Conservation (phyloP, 2,888 invertebrate species). For the Quadroppia sp. region DNA sequence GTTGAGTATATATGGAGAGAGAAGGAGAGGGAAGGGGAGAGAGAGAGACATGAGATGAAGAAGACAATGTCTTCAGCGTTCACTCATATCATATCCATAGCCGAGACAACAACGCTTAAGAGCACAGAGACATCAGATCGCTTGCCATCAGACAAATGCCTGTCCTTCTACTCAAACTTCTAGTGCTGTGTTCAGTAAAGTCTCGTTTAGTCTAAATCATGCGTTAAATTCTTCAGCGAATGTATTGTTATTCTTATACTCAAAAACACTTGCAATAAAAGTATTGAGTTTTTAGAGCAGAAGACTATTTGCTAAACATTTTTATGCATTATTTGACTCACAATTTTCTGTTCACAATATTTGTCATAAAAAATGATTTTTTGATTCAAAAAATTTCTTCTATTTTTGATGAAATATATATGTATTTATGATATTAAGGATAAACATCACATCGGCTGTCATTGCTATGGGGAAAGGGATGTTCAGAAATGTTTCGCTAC, state of each 20-base stretch:
- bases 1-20: too few relatives aligned
- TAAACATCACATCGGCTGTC: too few relatives aligned
- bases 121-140: neutral
- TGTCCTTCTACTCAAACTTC: too few relatives aligned
- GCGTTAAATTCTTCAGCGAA: neutral
- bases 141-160: neutral
- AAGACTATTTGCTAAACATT: neutral
- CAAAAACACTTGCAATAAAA: neutral
- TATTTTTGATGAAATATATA: too few relatives aligned
- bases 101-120: too few relatives aligned
- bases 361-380: too few relatives aligned
- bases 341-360: neutral
- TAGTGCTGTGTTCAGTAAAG: neutral
- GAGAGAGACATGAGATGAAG: too few relatives aligned
- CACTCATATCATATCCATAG: neutral
- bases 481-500: too few relatives aligned
- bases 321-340: neutral
- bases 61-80: slow-evolving; percentile 48
- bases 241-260: neutral
- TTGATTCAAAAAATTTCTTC: too few relatives aligned
- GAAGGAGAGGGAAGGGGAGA: too few relatives aligned
- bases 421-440: too few relatives aligned
- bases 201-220: slow-evolving; percentile 10
- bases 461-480: too few relatives aligned
- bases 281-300: neutral